A percentile compares a stretch with the other conserved stretches of the same genome.
phyloP scores from a whole-genome alignment of 2,797 vertebrate genomes.

The Arctocebus calabarensis region DNA sequence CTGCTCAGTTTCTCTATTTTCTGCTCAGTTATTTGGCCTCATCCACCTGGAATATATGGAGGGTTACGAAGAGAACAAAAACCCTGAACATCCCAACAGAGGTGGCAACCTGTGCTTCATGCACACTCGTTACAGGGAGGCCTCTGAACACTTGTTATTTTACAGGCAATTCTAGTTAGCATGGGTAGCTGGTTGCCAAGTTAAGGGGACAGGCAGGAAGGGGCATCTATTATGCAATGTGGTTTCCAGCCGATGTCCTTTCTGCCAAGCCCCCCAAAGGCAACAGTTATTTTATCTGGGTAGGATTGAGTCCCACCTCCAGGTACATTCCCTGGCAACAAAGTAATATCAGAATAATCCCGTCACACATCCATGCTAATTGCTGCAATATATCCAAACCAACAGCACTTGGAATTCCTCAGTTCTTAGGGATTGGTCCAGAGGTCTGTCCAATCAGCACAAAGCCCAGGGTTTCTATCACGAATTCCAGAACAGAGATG shows the following conservation, averaged over 20 bases:
- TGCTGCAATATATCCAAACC: background rate
- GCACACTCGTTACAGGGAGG: background rate
- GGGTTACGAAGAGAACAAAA: constrained; percentile 9
- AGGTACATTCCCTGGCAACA: background rate
- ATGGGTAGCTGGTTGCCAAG: background rate
- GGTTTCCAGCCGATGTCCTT: background rate
- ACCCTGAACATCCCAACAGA: background rate
- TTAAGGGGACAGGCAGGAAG: background rate
- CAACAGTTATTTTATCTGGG: background rate
- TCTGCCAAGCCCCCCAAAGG: background rate
- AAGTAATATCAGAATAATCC: background rate
- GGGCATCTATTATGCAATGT: background rate
- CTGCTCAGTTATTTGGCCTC: constrained; percentile 2
- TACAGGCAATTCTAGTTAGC: constrained; percentile 24
- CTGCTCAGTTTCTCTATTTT: background rate
- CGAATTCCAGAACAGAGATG: background rate
- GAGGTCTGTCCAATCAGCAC: background rate
- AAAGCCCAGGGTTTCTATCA: constrained; percentile 9
- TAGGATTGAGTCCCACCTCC: background rate
- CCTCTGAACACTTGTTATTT: background rate
- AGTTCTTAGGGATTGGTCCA: background rate
- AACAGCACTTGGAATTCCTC: background rate
- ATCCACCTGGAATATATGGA: constrained; percentile 13
- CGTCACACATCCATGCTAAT: background rate
- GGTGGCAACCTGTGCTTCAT: background rate